A percentile compares a stretch with the other conserved stretches of the same genome.
phyloP scores from a whole-genome alignment of 1,140 invertebrate genomes.

The Periplaneta americana region DNA sequence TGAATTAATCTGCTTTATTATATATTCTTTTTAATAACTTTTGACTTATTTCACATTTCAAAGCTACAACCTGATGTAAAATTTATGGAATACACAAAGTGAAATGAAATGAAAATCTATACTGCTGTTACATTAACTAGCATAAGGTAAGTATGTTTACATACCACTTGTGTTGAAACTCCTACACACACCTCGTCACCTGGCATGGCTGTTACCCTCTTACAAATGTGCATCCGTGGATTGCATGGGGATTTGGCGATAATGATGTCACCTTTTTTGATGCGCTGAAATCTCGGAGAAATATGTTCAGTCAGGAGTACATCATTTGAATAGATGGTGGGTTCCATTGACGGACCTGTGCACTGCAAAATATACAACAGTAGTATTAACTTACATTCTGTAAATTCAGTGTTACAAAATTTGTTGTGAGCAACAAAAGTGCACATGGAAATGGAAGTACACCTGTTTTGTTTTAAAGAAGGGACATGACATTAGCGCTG shows the following conservation, averaged over 20 bases:
- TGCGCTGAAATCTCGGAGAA: constrained; percentile 51
- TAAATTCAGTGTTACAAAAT: not conserved
- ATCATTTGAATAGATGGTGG: constrained; percentile 74
- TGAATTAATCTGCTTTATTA: too few relatives aligned
- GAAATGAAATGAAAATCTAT: too few relatives aligned
- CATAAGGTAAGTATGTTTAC: too few relatives aligned
- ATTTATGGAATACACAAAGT: too few relatives aligned
- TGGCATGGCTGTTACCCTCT: constrained; percentile 69
- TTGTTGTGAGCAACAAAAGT: too few relatives aligned
- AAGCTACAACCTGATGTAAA: too few relatives aligned
- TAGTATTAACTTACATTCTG: constrained; percentile 8
- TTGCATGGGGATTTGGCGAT: constrained; percentile 74
- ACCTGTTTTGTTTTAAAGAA: too few relatives aligned
- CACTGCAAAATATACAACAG: constrained; percentile 53
- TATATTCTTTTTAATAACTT: too few relatives aligned
- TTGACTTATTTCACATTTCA: too few relatives aligned
- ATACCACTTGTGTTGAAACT: constrained; percentile 31
- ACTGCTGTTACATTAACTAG: too few relatives aligned
- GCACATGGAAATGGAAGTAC: too few relatives aligned
- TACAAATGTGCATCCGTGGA: constrained; percentile 77
- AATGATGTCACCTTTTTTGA: constrained; percentile 74
- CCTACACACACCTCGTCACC: constrained; percentile 62
- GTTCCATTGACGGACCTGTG: constrained; percentile 85
- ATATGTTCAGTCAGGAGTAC: constrained; percentile 78
- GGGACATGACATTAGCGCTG: too few relatives aligned